Conservation (phyloP, 35 echinoderm and acorn worm species). For the Heliocidaris tuberculata region DNA sequence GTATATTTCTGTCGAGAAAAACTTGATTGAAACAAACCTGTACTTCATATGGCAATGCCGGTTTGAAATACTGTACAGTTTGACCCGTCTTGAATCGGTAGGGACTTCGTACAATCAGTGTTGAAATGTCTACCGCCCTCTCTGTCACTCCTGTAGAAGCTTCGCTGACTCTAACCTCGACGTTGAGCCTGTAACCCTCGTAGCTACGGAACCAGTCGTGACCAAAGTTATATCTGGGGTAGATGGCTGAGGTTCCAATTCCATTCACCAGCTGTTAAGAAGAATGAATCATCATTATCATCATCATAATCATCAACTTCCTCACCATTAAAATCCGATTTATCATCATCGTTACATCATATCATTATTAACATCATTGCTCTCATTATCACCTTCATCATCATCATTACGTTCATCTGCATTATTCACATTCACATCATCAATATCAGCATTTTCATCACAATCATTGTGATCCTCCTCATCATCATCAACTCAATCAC, state of each 20-base stretch:
- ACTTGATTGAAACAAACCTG: slow-evolving; percentile 51
- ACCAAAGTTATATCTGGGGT: slow-evolving; percentile 20
- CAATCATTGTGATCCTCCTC: slow-evolving; percentile 34
- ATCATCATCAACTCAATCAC: slow-evolving; percentile 23
- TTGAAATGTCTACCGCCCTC: slow-evolving; percentile 33
- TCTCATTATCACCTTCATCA: slow-evolving; percentile 24
- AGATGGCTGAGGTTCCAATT: not conserved
- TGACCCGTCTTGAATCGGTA: slow-evolving; percentile 53
- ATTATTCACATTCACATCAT: not conserved
- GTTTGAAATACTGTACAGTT: slow-evolving; percentile 65
- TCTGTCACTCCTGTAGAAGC: slow-evolving; percentile 58
- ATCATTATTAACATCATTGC: not conserved
- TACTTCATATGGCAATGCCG: slow-evolving; percentile 63
- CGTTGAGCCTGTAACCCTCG: slow-evolving; percentile 47
- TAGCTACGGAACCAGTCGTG: slow-evolving; percentile 71
- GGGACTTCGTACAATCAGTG: slow-evolving; percentile 57
- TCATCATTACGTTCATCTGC: not conserved
- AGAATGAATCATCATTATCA: not conserved
- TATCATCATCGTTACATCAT: not conserved
- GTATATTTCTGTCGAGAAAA: no score
- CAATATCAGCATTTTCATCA: slow-evolving; percentile 32
- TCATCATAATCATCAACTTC: not conserved
- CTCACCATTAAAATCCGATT: not conserved
- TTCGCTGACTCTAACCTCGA: slow-evolving; percentile 55
- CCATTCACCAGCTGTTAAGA: not conserved